Evolutionary conservation across 1,140 invertebrate species (phyloP).

Genomic region (Aphelinus atriplicis): DNA sequence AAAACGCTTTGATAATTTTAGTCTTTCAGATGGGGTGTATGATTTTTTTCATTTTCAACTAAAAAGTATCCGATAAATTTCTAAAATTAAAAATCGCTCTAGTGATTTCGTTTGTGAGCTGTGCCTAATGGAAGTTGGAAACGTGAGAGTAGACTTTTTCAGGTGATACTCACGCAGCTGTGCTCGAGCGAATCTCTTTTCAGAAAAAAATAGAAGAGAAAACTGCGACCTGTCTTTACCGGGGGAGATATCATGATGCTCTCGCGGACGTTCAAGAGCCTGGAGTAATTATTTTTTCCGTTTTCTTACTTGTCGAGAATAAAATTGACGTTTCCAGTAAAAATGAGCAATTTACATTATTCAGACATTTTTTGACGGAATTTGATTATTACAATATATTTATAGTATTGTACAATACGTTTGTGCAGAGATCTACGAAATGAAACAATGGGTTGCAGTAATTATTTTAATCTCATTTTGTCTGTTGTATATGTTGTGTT

Average conservation of each 20-base stretch:
- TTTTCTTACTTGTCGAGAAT: background rate
- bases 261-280: conserved; percentile 5
- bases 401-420: too few relatives aligned
- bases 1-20: too few relatives aligned
- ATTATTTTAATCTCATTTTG: too few relatives aligned
- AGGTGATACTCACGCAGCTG: background rate
- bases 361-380: too few relatives aligned
- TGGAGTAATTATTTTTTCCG: background rate
- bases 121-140: conserved; percentile 14
- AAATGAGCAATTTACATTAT: too few relatives aligned
- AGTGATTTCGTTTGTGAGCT: conserved; percentile 3
- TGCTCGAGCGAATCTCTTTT: background rate
- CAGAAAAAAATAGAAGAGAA: background rate
- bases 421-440: too few relatives aligned
- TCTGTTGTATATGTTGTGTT: too few relatives aligned
- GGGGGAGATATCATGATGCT: conserved; percentile 2
- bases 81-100: conserved; percentile 12
- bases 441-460: too few relatives aligned
- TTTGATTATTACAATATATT: too few relatives aligned
- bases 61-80: background rate
- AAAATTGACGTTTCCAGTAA: too few relatives aligned
- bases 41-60: conserved; percentile 19
- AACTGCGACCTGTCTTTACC: background rate
- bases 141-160: background rate
- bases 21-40: too few relatives aligned